Evolutionary conservation across 1,140 invertebrate genomes (phyloP).

Genomic region (Myzus persicae): DNA sequence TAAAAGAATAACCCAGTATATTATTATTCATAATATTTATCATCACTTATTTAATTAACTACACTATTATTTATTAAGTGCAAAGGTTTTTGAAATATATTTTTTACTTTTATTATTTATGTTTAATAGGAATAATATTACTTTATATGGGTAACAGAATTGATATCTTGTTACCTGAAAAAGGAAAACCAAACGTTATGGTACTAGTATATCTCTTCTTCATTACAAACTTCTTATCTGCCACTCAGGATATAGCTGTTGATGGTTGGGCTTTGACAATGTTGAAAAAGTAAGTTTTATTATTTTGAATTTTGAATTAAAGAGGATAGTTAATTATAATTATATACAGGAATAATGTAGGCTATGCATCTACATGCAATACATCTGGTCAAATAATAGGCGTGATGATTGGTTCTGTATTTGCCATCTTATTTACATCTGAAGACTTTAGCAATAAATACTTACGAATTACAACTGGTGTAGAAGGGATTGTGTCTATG

Average conservation of each 20-base stretch:
- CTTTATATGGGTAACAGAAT: conserved; percentile 1
- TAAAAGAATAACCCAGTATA: too few relatives aligned
- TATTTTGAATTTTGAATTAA: background rate
- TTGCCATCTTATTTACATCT: conserved; percentile 96
- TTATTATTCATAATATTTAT: background rate
- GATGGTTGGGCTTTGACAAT: conserved; percentile 99
- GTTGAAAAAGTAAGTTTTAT: conserved; percentile 78
- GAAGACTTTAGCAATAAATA: conserved; percentile 95
- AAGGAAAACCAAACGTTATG: conserved; percentile 75
- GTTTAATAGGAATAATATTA: too few relatives aligned
- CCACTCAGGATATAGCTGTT: conserved; percentile 99
- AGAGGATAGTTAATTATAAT: background rate
- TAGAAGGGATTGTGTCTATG: conserved; percentile 83
- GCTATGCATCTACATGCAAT: conserved; percentile 98
- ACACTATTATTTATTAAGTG: background rate
- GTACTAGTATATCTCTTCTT: conserved; percentile 74
- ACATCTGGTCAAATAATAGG: conserved; percentile 97
- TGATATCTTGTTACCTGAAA: background rate
- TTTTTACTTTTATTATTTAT: too few relatives aligned
- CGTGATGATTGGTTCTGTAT: conserved; percentile 95
- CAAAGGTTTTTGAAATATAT: background rate
- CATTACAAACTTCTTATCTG: conserved; percentile 86
- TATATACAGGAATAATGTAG: conserved; percentile 79
- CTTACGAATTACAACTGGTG: conserved; percentile 75
- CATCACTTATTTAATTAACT: background rate